A percentile compares a stretch with the other conserved stretches of the same genome.
phyloP scores from a whole-genome alignment of 2,113 vertebrate species.

The Pseudopipra pipra region DNA sequence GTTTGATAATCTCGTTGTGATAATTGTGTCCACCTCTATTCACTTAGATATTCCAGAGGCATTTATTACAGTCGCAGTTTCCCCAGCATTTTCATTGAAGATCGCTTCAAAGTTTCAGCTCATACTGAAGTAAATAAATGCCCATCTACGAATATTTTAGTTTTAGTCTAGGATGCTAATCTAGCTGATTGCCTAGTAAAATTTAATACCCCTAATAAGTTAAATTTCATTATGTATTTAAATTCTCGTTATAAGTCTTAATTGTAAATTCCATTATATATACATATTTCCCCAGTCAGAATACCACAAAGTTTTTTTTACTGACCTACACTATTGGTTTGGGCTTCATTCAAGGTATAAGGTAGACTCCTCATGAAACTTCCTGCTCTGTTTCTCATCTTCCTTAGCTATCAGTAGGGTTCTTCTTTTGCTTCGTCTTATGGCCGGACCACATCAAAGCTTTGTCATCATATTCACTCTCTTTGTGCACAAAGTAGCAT shows the following conservation, averaged over 20 bases:
- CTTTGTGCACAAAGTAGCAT: background rate
- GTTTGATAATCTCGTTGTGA: background rate
- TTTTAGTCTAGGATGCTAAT: background rate
- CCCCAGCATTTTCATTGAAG: background rate
- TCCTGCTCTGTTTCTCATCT: background rate
- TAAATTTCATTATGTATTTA: background rate
- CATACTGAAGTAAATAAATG: background rate
- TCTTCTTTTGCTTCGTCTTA: background rate
- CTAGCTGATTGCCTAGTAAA: background rate
- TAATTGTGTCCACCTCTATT: background rate
- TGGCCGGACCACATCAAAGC: background rate
- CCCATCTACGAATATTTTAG: background rate
- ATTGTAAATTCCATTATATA: background rate
- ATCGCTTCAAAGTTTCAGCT: background rate
- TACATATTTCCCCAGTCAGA: background rate
- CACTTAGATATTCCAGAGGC: background rate
- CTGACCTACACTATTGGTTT: background rate
- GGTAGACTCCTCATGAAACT: background rate
- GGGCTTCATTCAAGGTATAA: background rate
- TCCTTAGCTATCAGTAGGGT: background rate
- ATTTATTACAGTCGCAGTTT: background rate
- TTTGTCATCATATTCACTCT: background rate
- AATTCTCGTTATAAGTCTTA: background rate
- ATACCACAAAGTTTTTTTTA: background rate
- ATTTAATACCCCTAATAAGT: background rate